Evolutionary conservation across 2,797 vertebrate species (phyloP).

Genomic region (Eleutherodactylus coqui): DNA sequence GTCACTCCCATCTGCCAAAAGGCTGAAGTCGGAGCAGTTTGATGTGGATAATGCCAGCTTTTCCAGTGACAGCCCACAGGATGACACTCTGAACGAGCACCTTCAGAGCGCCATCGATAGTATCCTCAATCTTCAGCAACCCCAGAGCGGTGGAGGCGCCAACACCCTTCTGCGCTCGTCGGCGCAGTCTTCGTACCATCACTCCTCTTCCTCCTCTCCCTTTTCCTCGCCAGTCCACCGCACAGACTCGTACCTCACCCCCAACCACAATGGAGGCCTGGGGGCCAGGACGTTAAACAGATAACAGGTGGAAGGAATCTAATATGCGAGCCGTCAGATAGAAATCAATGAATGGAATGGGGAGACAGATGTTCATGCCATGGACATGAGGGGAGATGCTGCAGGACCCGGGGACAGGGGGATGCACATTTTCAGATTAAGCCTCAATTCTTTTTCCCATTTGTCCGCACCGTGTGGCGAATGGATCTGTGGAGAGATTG

Average conservation of each 20-base stretch:
- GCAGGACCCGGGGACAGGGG: conserved; percentile 47
- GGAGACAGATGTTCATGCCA: conserved; percentile 14
- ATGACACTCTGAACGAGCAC: conserved; percentile 90
- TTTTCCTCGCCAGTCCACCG: conserved; percentile 75
- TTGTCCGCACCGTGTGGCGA: background rate
- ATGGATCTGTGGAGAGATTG: conserved; percentile 42
- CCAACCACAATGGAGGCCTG: conserved; percentile 89
- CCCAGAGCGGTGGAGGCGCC: conserved; percentile 68
- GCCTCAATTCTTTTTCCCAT: conserved; percentile 62
- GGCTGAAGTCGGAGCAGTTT: conserved; percentile 87
- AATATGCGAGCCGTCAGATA: conserved; percentile 48
- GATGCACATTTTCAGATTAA: conserved; percentile 63
- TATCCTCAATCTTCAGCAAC: conserved; percentile 94
- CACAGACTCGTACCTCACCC: conserved; percentile 75
- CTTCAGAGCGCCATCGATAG: conserved; percentile 96
- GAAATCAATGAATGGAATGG: conserved; percentile 29
- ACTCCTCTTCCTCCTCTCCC: conserved; percentile 68
- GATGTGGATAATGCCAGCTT: conserved; percentile 96
- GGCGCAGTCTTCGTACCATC: conserved; percentile 69
- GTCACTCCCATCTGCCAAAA: conserved; percentile 82
- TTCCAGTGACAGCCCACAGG: conserved; percentile 92
- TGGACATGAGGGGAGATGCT: conserved; percentile 10
- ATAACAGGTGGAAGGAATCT: conserved; percentile 80
- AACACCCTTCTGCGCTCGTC: conserved; percentile 71
- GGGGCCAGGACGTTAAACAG: conserved; percentile 92